Evolutionary conservation across 2,888 invertebrate species (phyloP), one percentile per base, ranked within the genome.

Genomic region (Schrankia costaestrigalis): DNA sequence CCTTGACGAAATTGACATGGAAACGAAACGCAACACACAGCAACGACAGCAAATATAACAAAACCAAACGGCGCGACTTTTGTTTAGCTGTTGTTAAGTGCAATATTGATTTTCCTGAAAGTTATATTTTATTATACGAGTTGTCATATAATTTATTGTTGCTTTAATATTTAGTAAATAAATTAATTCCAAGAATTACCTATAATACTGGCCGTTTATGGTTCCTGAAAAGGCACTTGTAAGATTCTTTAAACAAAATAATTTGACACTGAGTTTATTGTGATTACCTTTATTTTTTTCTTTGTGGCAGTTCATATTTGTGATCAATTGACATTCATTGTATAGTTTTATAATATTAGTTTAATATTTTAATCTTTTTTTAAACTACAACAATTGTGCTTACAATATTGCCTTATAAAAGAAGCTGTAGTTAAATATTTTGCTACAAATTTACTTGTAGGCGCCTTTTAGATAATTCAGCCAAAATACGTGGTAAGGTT

Each of bases 31-130:
- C 43, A 53, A 17, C 17, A 5, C 17, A 17, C 17, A 5, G n/a
- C 17, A 17, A 7, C 17, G 7, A 4, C 7, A 17, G 17, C 4
- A 5, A 17, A 7, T 17, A 17, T 7, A 17, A 17, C 4, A 4
- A 17, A 17, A 47, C 38, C 28, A 35, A 63, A 64, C 46, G 68
- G 77, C 76, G 78, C 69, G 70, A 66, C 68, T 69, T 78, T 81
- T 80, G 78, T 79, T 80, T 80, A 69, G 25, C 29, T 45, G 80
- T 80, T 63, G 69, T 65, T 68, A 76, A 35, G 78, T 58, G 46
- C 35, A 9, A 37, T 78, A 83, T 83, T 68, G 83, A 83, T 82
- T 81, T 75, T 63, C 36, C 40, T 31, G 11, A 21, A 36, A 12
- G 9, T 10, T 15, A 15, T 18, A 18, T 18, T 18, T 8, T 8